phyloP scores from a whole-genome alignment of 2,888 invertebrate species.

The Emmelina monodactyla region DNA sequence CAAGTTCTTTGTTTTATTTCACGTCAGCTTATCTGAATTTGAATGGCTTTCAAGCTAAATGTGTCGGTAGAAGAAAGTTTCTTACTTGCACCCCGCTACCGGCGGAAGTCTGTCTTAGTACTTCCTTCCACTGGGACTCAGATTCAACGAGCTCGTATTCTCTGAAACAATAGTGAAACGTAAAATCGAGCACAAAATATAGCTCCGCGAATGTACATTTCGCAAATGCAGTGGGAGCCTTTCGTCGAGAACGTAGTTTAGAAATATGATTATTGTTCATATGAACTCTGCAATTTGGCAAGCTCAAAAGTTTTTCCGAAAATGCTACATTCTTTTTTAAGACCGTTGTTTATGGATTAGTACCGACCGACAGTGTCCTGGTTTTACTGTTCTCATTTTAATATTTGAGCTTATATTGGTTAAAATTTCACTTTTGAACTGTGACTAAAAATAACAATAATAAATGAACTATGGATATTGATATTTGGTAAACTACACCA shows the following conservation, averaged over 20 bases:
- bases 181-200: background rate
- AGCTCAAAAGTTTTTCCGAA: background rate
- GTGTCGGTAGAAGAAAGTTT: constrained; percentile 5
- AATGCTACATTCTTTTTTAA: too few relatives aligned
- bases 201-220: background rate
- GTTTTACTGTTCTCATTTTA: too few relatives aligned
- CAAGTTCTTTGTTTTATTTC: background rate
- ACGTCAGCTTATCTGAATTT: background rate
- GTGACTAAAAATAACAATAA: too few relatives aligned
- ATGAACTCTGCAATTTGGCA: background rate
- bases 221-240: background rate
- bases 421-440: too few relatives aligned
- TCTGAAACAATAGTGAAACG: constrained; percentile 24
- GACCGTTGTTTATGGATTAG: too few relatives aligned
- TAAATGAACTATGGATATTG: too few relatives aligned
- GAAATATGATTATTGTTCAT: constrained; percentile 1
- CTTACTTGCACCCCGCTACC: constrained; percentile 57
- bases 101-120: constrained; percentile 74
- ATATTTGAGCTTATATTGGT: too few relatives aligned
- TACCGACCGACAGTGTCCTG: too few relatives aligned
- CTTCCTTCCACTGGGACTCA: constrained; percentile 89
- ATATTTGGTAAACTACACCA: too few relatives aligned
- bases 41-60: background rate
- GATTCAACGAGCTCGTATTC: constrained; percentile 83
- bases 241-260: background rate